Evolutionary conservation across 1,140 invertebrate genomes (phyloP), one percentile per base, ranked within the genome.

Genomic region (Cylas formicarius): DNA sequence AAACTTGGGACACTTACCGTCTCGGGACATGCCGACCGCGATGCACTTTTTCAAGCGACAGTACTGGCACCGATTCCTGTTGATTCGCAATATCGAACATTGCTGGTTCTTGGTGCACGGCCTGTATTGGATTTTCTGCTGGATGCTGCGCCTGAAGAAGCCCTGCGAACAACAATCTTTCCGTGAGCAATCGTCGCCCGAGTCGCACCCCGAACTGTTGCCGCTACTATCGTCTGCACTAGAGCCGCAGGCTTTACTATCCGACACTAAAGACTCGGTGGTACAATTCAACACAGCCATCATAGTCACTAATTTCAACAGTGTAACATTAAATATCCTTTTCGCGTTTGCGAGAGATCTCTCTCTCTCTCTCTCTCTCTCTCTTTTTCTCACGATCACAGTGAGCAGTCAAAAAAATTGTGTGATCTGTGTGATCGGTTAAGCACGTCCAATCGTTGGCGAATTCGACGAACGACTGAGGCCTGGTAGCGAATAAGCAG

Each of bases 1-100:
- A 33, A 40, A 28, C 18, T 11, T 14, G 29, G 36, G 23, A 37
- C 33, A 76, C 78, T 80, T 60, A 97, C 93, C 92, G 78, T 97
- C 93, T 73, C 91, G 78, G 69, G 90, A 95, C 94, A 97, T 97
- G 68, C 94, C 94, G 50, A 96, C 93, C 38, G 89, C 86, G 66
- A 97, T 92, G 75, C 94, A 97, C 77, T 97, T 97, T 73, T 96
- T 96, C 56, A 97, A 80, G 51, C 94, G 77, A 73, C 92, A 96
- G 68, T 93, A 95, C 67, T 97, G 92, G 72, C 94, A 97, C 55
- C 93, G 81, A 71, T 97, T 97, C 64, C 94, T 79, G 76, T 96
- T 97, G 72, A 95, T 94, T 55, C 91, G 78, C 40, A 96, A 76
- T 57, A 97, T 97, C 69, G 88, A 87, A 73, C 93, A 97, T 76